phyloP scores from a whole-genome alignment of 2,888 invertebrate species.

The Scaptodrosophila latifasciaeformis region DNA sequence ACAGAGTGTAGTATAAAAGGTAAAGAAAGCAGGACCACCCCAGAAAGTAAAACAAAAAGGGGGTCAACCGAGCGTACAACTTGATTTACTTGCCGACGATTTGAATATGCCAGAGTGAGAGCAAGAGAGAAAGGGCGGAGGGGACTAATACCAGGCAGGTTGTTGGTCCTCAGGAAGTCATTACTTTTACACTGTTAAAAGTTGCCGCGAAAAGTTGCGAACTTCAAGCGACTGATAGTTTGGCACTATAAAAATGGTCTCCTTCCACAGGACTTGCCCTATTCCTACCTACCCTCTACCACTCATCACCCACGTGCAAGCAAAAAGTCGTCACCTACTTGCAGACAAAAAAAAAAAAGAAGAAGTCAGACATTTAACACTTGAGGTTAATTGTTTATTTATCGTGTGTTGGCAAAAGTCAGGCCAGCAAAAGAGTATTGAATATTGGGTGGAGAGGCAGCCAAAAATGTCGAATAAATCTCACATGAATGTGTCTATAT shows the following conservation, averaged over 20 bases:
- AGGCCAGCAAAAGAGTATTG: constrained; percentile 13
- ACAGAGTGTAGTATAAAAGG: too few species aligned
- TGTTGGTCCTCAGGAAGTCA: neutral
- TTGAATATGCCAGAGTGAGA: too few species aligned
- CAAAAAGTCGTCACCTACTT: constrained; percentile 19
- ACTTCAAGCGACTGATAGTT: constrained; percentile 24
- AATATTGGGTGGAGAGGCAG: too few species aligned
- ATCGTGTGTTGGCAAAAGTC: constrained; percentile 25
- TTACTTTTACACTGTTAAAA: constrained; percentile 54
- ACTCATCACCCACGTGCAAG: too few species aligned
- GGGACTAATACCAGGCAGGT: too few species aligned
- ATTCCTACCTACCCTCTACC: too few species aligned
- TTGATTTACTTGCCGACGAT: constrained; percentile 53
- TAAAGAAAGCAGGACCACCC: too few species aligned
- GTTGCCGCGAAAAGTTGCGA: constrained; percentile 67
- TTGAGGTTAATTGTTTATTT: constrained; percentile 64
- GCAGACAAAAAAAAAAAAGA: constrained; percentile 29
- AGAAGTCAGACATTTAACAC: constrained; percentile 43
- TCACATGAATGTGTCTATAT: neutral
- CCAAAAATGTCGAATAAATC: too few species aligned
- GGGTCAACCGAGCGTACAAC: constrained; percentile 55
- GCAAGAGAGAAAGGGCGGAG: neutral
- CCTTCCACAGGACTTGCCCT: too few species aligned
- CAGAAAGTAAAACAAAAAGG: constrained; percentile 13
- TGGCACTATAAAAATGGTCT: too few species aligned